Percentiles rank a stretch among this genome's conserved stretches.
These are phyloP conservation scores for Scolopax bukidnonensis DNA, from an alignment of 2,797 vertebrate species.

Conservation along the genomic window DNA sequence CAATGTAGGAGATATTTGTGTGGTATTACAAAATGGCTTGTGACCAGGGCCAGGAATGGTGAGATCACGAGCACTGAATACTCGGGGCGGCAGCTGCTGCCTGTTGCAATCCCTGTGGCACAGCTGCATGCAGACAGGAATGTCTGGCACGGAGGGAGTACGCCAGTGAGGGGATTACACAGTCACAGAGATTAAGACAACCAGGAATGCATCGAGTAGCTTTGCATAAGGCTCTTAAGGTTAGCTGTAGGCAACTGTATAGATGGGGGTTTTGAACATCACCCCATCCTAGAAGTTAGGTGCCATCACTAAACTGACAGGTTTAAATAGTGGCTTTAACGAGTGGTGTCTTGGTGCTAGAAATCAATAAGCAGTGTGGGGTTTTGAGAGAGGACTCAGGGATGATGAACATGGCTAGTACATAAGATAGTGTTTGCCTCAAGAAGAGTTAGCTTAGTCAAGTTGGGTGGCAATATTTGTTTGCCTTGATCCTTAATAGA, in stretches of 20 bases:
- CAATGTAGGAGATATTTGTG: neutral
- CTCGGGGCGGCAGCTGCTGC: slow-evolving; percentile 26
- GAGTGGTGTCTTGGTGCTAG: neutral
- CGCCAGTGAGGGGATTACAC: neutral
- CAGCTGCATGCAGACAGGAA: slow-evolving; percentile 67
- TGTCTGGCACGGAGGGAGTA: slow-evolving; percentile 32
- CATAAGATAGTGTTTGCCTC: neutral
- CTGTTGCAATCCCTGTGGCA: slow-evolving; percentile 51
- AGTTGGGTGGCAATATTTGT: neutral
- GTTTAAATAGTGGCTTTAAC: neutral
- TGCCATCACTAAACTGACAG: neutral
- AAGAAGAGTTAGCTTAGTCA: neutral
- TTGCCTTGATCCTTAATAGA: neutral
- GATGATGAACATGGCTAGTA: neutral
- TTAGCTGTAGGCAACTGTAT: neutral
- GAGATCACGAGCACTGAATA: neutral
- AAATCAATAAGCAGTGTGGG: neutral
- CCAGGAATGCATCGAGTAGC: neutral
- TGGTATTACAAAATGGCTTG: neutral
- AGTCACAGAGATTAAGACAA: slow-evolving; percentile 5
- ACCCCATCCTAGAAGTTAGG: neutral
- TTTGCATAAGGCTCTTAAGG: slow-evolving; percentile 19
- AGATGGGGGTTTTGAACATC: neutral
- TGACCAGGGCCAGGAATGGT: neutral
- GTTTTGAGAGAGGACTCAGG: neutral